phyloP scores from a whole-genome alignment of 2,113 vertebrate genomes.

The Poeciliopsis prolifica region DNA sequence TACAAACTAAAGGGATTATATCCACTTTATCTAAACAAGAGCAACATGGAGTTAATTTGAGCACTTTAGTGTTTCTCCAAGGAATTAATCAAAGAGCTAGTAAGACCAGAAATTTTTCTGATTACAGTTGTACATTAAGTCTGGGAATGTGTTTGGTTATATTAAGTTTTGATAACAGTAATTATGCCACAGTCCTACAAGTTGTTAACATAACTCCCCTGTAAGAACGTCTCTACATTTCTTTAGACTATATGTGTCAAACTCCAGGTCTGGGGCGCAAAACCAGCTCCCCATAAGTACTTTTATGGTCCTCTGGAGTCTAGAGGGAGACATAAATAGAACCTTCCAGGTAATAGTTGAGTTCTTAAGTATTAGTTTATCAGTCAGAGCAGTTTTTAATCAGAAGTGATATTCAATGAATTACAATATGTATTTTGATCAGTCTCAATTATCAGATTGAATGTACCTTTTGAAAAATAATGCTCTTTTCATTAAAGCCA shows the following conservation, averaged over 20 bases:
- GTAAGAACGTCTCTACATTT: not conserved
- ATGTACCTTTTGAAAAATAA: too few species aligned
- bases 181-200: not conserved
- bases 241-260: not conserved
- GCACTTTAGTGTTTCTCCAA: not conserved
- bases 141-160: not conserved
- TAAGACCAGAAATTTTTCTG: not conserved
- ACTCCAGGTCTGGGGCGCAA: too few species aligned
- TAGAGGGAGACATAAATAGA: too few species aligned
- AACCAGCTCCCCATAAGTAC: too few species aligned
- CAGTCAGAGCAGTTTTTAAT: too few species aligned
- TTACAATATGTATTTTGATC: too few species aligned
- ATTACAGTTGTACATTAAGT: not conserved
- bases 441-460: too few species aligned
- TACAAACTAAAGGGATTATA: not conserved
- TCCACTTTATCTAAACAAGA: not conserved
- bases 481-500: too few species aligned
- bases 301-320: too few species aligned
- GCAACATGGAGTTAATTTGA: not conserved
- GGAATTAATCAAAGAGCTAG: not conserved
- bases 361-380: too few species aligned
- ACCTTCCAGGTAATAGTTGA: too few species aligned
- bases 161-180: not conserved
- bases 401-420: too few species aligned
- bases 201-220: not conserved